Evolutionary conservation across 1,140 invertebrate genomes (phyloP).

Genomic region (Marisa cornuarietis): DNA sequence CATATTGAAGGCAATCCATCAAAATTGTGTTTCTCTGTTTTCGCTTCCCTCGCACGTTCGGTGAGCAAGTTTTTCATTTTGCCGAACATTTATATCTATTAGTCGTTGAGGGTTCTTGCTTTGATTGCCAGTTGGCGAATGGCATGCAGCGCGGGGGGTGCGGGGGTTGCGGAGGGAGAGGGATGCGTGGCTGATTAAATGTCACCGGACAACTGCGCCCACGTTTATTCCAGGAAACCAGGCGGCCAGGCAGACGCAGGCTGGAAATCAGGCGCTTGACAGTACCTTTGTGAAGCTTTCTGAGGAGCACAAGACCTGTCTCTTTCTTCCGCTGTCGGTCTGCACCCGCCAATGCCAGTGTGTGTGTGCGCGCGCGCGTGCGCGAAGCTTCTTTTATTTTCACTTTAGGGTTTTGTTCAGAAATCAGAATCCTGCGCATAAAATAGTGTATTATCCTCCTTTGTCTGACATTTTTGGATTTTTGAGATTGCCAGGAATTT

Average conservation of each 20-base stretch:
- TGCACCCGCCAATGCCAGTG: too few relatives aligned
- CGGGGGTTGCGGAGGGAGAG: too few relatives aligned
- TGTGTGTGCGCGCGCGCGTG: too few relatives aligned
- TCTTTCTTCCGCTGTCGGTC: not conserved
- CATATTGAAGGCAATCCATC: conserved; percentile 14
- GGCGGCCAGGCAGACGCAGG: not conserved
- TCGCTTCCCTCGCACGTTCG: conserved; percentile 6
- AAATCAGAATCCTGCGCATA: too few relatives aligned
- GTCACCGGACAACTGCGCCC: conserved; percentile 10
- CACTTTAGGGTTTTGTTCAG: too few relatives aligned
- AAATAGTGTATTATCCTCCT: too few relatives aligned
- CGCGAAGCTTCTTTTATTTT: too few relatives aligned
- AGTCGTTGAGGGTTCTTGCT: not conserved
- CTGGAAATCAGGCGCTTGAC: not conserved
- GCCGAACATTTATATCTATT: conserved; percentile 9
- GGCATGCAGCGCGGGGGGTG: too few relatives aligned
- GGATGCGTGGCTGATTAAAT: not conserved
- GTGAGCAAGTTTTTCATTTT: conserved; percentile 12
- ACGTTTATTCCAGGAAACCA: not conserved
- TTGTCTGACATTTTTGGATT: too few relatives aligned
- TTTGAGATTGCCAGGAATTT: too few relatives aligned
- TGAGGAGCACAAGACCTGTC: not conserved
- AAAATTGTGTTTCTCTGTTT: not conserved
- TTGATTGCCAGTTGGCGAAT: not conserved
- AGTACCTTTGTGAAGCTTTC: not conserved